Conservation (phyloP, 2,113 vertebrate species). For the Sinocyclocheilus maitianheensis region DNA sequence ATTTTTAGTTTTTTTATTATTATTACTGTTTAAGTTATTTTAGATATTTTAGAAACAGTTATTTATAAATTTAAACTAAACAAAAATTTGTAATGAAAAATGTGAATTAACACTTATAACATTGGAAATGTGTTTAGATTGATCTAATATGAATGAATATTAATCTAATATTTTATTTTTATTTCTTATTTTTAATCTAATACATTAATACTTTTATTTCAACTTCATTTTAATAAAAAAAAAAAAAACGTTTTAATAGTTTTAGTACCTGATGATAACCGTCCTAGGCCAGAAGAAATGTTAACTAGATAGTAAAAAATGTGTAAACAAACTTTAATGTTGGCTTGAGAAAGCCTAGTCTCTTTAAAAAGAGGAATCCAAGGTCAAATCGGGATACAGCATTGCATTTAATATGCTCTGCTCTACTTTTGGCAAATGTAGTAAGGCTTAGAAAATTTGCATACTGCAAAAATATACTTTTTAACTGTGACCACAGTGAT, state of each 20-base stretch:
- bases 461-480: background rate
- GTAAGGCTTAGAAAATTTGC: background rate
- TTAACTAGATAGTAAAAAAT: too few relatives aligned
- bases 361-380: background rate
- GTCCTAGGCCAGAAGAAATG: too few relatives aligned
- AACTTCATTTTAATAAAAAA: too few relatives aligned
- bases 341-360: too few relatives aligned
- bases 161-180: background rate
- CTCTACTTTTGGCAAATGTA: background rate
- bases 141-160: background rate
- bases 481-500: background rate
- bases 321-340: too few relatives aligned
- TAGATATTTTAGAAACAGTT: too few relatives aligned
- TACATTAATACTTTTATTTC: background rate
- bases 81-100: too few relatives aligned
- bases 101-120: background rate
- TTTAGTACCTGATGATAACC: too few relatives aligned
- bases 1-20: background rate
- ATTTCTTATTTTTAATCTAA: too few relatives aligned
- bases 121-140: background rate
- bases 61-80: too few relatives aligned
- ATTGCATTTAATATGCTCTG: background rate
- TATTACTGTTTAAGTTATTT: background rate
- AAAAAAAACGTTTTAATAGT: too few relatives aligned
- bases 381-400: background rate